phyloP scores from a whole-genome alignment of 2,113 vertebrate genomes.

The Bubo scandiacus region DNA sequence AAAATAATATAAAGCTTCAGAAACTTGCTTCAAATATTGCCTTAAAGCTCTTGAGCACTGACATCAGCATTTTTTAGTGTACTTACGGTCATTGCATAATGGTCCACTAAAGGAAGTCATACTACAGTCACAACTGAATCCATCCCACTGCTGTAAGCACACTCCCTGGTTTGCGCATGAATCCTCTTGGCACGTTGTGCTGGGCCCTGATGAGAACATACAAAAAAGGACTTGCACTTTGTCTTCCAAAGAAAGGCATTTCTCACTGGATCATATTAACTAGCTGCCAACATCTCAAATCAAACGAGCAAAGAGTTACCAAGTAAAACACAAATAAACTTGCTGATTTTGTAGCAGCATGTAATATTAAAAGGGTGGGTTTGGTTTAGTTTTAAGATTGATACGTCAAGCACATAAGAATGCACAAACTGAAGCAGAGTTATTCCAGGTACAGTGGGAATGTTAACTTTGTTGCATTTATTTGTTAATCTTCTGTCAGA shows the following conservation, averaged over 20 bases:
- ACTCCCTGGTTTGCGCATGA: constrained; percentile 98
- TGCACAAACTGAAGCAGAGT: constrained; percentile 17
- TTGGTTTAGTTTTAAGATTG: constrained; percentile 4
- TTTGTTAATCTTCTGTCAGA: not conserved
- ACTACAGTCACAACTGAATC: constrained; percentile 97
- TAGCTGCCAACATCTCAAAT: constrained; percentile 76
- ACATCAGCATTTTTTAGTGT: not conserved
- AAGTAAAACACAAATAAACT: constrained; percentile 25
- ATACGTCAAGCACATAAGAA: not conserved
- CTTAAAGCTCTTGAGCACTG: not conserved
- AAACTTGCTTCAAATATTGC: not conserved
- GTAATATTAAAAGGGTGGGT: not conserved
- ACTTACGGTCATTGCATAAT: constrained; percentile 95
- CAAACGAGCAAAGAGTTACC: constrained; percentile 45
- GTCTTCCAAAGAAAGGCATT: not conserved
- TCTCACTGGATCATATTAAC: constrained; percentile 56
- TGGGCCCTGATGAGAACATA: constrained; percentile 84
- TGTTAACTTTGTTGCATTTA: not conserved
- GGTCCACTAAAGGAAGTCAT: constrained; percentile 97
- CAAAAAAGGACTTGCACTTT: constrained; percentile 53
- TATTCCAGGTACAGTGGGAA: constrained; percentile 42
- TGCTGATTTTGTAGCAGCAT: not conserved
- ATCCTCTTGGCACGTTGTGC: constrained; percentile 97
- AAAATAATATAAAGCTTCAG: not conserved
- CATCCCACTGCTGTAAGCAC: constrained; percentile 98